Percentiles rank a stretch among this genome's conserved stretches.
These are phyloP conservation scores for Ptyas mucosa DNA, from an alignment of 2,113 vertebrate species.

Conservation along the genomic window DNA sequence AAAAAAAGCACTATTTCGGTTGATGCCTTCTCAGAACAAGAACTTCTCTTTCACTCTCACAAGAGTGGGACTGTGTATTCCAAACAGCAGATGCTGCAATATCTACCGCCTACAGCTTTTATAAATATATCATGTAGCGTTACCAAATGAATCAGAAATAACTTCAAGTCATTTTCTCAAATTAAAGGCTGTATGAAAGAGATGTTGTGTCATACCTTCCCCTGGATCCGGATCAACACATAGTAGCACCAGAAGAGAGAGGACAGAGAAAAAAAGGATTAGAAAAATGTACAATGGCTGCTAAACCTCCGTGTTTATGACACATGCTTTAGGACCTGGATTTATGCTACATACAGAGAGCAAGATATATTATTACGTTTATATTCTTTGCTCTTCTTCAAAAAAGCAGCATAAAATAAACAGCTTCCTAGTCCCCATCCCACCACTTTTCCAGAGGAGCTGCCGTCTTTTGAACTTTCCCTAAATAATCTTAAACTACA, in stretches of 20 bases:
- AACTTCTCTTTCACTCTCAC: not conserved
- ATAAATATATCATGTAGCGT: not conserved
- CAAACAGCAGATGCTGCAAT: not conserved
- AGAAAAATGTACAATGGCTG: not conserved
- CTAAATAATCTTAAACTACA: not conserved
- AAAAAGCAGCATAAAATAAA: not conserved
- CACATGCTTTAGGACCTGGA: not conserved
- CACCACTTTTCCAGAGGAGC: not conserved
- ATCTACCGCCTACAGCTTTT: not conserved
- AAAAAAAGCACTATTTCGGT: not conserved
- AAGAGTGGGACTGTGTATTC: not conserved
- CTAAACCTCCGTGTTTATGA: not conserved
- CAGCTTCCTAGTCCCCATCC: not conserved
- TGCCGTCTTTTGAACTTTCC: not conserved
- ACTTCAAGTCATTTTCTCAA: not conserved
- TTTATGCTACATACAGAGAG: not conserved
- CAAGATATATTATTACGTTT: not conserved
- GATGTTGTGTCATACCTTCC: conserved; percentile 68
- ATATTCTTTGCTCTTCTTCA: not conserved
- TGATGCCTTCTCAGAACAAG: not conserved
- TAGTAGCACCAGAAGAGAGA: not conserved
- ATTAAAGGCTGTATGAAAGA: not conserved
- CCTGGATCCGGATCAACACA: conserved; percentile 51
- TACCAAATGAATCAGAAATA: not conserved
- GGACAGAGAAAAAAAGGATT: conserved; percentile 5